These are phyloP conservation scores for Perccottus glenii DNA, from an alignment of 2,113 vertebrate species.

Conservation along the genomic window DNA sequence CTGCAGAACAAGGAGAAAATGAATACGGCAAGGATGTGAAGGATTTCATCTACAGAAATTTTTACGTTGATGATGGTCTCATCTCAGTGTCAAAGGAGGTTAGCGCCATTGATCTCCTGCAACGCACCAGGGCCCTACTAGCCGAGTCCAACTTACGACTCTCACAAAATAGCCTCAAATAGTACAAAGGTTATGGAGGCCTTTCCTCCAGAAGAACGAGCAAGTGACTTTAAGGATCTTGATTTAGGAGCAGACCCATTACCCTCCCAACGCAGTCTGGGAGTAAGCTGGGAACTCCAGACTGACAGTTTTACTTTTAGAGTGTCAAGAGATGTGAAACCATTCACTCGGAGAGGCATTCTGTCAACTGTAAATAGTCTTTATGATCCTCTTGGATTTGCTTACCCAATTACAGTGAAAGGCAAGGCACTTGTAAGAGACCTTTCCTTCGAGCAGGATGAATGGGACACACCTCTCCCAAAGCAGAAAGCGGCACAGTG, in stretches of 20 bases:
- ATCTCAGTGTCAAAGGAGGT: not conserved
- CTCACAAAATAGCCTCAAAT: not conserved
- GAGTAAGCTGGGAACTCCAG: not conserved
- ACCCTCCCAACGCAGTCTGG: no score
- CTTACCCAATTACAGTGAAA: not conserved
- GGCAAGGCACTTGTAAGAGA: not conserved
- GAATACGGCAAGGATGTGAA: not conserved
- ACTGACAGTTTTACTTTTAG: not conserved
- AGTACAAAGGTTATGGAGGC: no score
- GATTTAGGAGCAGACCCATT: no score
- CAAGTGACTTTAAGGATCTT: no score
- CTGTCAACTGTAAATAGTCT: conserved; percentile 1
- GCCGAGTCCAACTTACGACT: not conserved
- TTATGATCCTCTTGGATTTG: conserved; percentile 1
- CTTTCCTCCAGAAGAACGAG: no score
- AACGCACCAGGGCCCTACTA: not conserved
- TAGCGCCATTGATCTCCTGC: not conserved
- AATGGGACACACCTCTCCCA: conserved; percentile 5
- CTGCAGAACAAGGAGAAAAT: not conserved
- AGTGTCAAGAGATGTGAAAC: not conserved
- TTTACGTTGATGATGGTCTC: not conserved
- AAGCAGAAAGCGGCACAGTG: not conserved
- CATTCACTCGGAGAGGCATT: conserved; percentile 1
- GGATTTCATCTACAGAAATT: not conserved
- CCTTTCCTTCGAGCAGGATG: not conserved